Percentiles rank a stretch among this genome's conserved stretches.
Evolutionary conservation across 1,140 invertebrate species (phyloP).

Genomic region (Chrysopa pallens): DNA sequence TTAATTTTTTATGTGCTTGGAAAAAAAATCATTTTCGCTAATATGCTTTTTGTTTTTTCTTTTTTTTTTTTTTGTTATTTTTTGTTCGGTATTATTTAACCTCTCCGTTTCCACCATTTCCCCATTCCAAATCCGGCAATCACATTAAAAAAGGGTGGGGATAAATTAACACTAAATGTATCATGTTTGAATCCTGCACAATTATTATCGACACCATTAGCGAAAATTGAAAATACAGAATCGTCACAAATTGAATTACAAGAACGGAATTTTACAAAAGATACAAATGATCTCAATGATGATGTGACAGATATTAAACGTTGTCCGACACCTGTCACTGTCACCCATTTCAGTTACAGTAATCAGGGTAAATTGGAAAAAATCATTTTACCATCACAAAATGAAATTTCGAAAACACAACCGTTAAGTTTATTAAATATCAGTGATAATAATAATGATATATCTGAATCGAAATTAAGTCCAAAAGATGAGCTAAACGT

Average conservation of each 20-base stretch:
- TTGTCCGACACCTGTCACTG: slow-evolving; percentile 28
- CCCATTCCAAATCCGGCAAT: slow-evolving; percentile 17
- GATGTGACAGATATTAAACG: slow-evolving; percentile 11
- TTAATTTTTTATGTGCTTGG: too few relatives aligned
- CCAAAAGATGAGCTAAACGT: slow-evolving; percentile 7
- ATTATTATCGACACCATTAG: not conserved
- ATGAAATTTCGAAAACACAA: not conserved
- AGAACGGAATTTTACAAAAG: slow-evolving; percentile 24
- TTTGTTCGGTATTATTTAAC: slow-evolving; percentile 3
- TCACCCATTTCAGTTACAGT: slow-evolving; percentile 32
- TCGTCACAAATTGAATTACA: slow-evolving; percentile 22
- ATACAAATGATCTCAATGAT: not conserved
- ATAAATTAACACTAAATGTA: slow-evolving; percentile 51
- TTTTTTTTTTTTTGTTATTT: slow-evolving; percentile 14
- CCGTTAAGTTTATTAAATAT: slow-evolving; percentile 8
- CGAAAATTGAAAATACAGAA: not conserved
- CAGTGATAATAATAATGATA: slow-evolving; percentile 1
- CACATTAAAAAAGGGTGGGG: slow-evolving; percentile 40
- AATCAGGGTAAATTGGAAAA: slow-evolving; percentile 27
- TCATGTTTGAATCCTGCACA: slow-evolving; percentile 12
- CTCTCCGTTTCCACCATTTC: too few relatives aligned
- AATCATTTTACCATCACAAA: slow-evolving; percentile 6
- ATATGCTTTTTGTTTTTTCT: slow-evolving; percentile 6
- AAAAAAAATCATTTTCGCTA: slow-evolving; percentile 5
- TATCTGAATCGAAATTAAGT: not conserved